These are phyloP conservation scores for Ernsta delagoae DNA, from an alignment of 2,888 invertebrate genomes.

Conservation along the genomic window DNA sequence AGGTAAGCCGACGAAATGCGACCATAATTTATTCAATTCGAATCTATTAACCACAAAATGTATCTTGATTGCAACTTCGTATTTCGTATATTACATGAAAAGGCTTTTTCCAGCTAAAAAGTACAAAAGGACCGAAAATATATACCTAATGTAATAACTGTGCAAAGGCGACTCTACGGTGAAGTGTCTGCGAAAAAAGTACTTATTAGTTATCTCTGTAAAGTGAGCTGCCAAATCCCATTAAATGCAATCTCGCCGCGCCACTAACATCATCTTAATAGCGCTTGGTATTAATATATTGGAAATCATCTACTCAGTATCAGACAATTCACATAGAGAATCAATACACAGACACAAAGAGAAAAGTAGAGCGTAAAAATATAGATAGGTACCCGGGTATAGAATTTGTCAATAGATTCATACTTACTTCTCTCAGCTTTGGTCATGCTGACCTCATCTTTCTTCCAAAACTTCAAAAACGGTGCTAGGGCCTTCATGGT, in stretches of 20 bases:
- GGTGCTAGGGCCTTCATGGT: slow-evolving; percentile 85
- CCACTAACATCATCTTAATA: neutral
- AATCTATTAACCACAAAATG: too few relatives aligned
- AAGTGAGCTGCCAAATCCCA: slow-evolving; percentile 1
- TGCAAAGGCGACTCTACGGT: neutral
- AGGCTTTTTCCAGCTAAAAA: too few relatives aligned
- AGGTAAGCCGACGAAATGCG: too few relatives aligned
- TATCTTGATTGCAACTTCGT: too few relatives aligned
- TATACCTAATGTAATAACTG: too few relatives aligned
- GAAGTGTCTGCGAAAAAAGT: neutral
- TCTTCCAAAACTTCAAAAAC: slow-evolving; percentile 88
- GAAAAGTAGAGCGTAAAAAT: too few relatives aligned
- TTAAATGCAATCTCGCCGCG: slow-evolving; percentile 9
- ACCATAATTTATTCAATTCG: too few relatives aligned
- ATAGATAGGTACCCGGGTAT: too few relatives aligned
- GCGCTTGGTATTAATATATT: neutral
- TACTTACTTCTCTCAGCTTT: slow-evolving; percentile 90
- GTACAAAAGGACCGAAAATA: too few relatives aligned
- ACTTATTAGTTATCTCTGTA: slow-evolving; percentile 3
- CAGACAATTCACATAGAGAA: neutral
- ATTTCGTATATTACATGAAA: too few relatives aligned
- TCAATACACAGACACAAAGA: neutral
- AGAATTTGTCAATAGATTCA: too few relatives aligned
- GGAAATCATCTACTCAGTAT: neutral
- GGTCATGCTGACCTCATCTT: slow-evolving; percentile 90